phyloP scores from a whole-genome alignment of 2,113 vertebrate species.

The Chlorodrepanis virens region DNA sequence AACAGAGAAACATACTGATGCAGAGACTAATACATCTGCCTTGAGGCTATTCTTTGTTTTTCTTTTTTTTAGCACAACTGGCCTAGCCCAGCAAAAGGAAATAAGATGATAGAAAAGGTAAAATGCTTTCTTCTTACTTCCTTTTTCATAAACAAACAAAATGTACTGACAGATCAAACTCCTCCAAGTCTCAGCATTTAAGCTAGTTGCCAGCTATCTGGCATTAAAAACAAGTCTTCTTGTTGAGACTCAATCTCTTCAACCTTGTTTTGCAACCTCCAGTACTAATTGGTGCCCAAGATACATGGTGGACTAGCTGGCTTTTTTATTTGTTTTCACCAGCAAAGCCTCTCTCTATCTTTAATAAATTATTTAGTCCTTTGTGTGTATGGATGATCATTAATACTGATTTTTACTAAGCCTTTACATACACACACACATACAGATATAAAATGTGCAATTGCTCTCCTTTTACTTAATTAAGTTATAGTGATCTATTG shows the following conservation, averaged over 20 bases:
- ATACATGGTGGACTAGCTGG: neutral
- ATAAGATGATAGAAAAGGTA: neutral
- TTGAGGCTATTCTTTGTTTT: neutral
- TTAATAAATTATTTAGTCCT: neutral
- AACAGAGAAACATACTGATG: neutral
- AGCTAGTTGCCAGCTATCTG: neutral
- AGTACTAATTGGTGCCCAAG: neutral
- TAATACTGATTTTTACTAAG: neutral
- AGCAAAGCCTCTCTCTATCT: neutral
- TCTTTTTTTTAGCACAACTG: neutral
- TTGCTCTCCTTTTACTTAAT: slow-evolving; percentile 15
- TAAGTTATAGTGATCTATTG: neutral
- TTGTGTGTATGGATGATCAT: neutral
- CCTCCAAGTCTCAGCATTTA: neutral
- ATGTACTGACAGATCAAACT: neutral
- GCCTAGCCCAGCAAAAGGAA: neutral
- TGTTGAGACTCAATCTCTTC: neutral
- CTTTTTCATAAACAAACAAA: neutral
- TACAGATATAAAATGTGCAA: neutral
- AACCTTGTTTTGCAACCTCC: neutral
- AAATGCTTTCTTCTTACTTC: neutral
- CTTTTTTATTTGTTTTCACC: neutral
- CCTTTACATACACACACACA: neutral
- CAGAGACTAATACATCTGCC: neutral
- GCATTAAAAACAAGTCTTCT: neutral